phyloP scores from a whole-genome alignment of 2,797 vertebrate genomes.

The Cygnus olor region DNA sequence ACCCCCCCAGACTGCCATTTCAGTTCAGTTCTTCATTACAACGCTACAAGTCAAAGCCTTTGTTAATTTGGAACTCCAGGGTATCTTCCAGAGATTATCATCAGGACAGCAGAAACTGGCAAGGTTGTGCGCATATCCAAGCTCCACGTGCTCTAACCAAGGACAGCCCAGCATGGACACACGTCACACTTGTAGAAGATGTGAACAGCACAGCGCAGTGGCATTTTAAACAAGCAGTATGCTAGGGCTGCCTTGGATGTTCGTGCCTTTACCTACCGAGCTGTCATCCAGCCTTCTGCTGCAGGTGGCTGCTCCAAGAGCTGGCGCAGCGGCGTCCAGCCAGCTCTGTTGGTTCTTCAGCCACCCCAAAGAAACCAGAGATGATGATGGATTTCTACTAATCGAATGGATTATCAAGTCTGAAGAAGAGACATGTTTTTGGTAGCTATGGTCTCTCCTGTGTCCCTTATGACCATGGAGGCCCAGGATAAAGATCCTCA shows the following conservation, averaged over 20 bases:
- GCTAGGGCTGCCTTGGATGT: neutral
- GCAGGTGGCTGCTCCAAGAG: rapidly evolving
- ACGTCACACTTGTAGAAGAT: neutral
- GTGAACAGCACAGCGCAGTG: rapidly evolving
- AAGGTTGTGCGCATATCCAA: rapidly evolving
- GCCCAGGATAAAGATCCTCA: neutral
- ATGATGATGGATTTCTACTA: neutral
- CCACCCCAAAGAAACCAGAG: neutral
- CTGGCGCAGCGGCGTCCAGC: neutral
- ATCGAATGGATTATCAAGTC: neutral
- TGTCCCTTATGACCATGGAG: neutral
- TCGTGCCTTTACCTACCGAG: rapidly evolving
- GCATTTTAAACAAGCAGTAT: rapidly evolving
- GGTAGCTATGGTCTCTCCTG: neutral
- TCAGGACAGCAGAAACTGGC: neutral
- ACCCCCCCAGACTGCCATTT: rapidly evolving
- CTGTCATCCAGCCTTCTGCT: rapidly evolving
- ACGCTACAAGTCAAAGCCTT: rapidly evolving
- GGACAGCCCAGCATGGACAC: neutral
- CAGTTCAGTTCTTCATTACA: neutral
- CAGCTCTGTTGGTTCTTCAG: neutral
- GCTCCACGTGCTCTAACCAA: neutral
- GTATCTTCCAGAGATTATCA: rapidly evolving
- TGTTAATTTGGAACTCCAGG: neutral
- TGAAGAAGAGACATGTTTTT: neutral